Base-by-base conservation (phyloP, 2,888 invertebrate species). In the Coleophora deauratella region DNA sequence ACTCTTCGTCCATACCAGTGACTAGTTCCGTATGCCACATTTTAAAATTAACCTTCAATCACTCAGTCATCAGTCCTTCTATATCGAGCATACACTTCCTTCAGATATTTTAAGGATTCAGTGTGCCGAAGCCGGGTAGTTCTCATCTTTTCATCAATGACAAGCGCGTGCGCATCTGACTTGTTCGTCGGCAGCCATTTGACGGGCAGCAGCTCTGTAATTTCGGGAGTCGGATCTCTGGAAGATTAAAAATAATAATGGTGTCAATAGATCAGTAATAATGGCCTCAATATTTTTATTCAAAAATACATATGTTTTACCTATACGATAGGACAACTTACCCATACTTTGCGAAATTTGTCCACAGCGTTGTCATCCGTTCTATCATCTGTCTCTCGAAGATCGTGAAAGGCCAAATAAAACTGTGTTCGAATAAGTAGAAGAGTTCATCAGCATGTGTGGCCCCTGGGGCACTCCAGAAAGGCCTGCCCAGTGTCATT, bases 331-430 rank as follows among this genome's bases (percentile, higher is more conserved):
- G 21, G 21, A 21, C 21, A 21, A 54, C 66, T 59, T 43, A 72
- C 76, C 77, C 71, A 49, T 63, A 72, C 55, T 81, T 80, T 0
- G 78, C 80, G 45, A 81, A 81, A 44, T 80, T 78, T 0, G 78
- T 77, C 79, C 78, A 80, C 54, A 80, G 39, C 0, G 71, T 70
- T 0, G 74, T 64, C 52, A 79, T 55, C 36, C 47, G 63, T 0
- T 74, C 56, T 13, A 79, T 72, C 66, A 78, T 77, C 28, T 60
- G 46, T 3, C 42, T 47, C 41, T 80, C 80, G 31, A 72, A 69
- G 7, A 72, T n/a, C 21, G 21, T 21, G 6, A 21, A 21, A 0
- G 55, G 46, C 0, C 66, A 57, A 0, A 64, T 1, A 0, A 62
- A 72, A 9, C 67, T 68, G 27, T 14, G 32, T 9, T 38, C 38